phyloP scores from a whole-genome alignment of 2,888 invertebrate genomes.

The Stenolophus ochropezus region DNA sequence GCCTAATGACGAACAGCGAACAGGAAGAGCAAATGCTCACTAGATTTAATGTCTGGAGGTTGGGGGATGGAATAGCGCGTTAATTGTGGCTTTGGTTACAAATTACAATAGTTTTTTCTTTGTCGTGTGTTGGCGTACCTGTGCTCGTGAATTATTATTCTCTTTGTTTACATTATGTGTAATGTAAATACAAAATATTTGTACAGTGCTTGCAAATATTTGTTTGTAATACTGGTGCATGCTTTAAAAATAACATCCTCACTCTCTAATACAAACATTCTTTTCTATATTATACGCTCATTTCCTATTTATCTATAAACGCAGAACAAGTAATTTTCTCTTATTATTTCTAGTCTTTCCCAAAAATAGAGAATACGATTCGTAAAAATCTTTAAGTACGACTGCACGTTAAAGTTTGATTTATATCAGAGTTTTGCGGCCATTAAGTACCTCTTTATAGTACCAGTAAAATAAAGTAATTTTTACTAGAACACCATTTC shows the following conservation, averaged over 20 bases:
- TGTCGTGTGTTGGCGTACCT: not conserved
- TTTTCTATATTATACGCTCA: not conserved
- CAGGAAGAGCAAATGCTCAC: constrained; percentile 34
- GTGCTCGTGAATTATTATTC: not conserved
- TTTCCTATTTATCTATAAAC: not conserved
- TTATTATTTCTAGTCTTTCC: too few species aligned
- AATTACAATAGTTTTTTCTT: constrained; percentile 16
- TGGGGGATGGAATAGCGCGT: constrained; percentile 16
- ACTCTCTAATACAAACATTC: not conserved
- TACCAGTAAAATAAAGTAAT: too few species aligned
- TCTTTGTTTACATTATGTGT: not conserved
- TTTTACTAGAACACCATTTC: too few species aligned
- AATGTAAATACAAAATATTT: not conserved
- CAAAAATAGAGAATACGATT: too few species aligned
- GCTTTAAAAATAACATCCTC: not conserved
- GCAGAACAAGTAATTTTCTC: too few species aligned
- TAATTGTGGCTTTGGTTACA: constrained; percentile 23
- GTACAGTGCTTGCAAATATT: not conserved
- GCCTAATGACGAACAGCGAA: constrained; percentile 44
- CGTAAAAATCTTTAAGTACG: too few species aligned
- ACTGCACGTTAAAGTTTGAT: too few species aligned
- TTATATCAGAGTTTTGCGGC: too few species aligned
- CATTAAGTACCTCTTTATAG: too few species aligned
- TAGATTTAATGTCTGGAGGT: constrained; percentile 36
- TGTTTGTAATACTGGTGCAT: not conserved